Conservation (phyloP, 2,113 vertebrate genomes). For the Coryphaenoides rupestris region DNA sequence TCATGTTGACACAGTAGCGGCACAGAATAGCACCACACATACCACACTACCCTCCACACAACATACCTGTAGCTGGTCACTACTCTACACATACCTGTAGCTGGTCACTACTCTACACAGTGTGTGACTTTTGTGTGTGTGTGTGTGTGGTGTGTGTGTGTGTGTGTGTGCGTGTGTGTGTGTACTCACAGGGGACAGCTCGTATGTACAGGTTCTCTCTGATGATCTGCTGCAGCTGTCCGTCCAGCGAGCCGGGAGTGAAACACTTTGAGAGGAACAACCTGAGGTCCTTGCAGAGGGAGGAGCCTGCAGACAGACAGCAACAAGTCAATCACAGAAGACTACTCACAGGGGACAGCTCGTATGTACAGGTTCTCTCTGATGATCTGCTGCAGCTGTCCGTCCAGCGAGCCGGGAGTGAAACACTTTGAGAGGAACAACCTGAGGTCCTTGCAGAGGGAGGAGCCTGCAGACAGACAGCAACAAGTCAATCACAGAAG, state of each 20-base stretch:
- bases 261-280: conserved; percentile 79
- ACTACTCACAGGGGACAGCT: conserved; percentile 76
- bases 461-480: conserved; percentile 59
- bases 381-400: conserved; percentile 80
- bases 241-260: conserved; percentile 74
- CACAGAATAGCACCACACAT: too few species aligned
- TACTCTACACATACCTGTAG: too few species aligned
- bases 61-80: too few species aligned
- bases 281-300: conserved; percentile 76
- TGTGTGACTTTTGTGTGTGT: conserved; percentile 10
- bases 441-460: conserved; percentile 77
- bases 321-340: background rate
- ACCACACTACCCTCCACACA: too few species aligned
- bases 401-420: conserved; percentile 78
- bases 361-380: conserved; percentile 80
- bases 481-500: too few species aligned
- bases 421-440: conserved; percentile 81
- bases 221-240: conserved; percentile 77
- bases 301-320: conserved; percentile 56
- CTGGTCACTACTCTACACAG: too few species aligned
- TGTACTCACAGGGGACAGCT: conserved; percentile 71
- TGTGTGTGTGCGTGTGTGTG: conserved; percentile 14
- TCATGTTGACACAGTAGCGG: too few species aligned
- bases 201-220: conserved; percentile 77
- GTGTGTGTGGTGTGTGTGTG: conserved; percentile 24